Conservation (phyloP, 2,113 vertebrate species). For the Chroicocephalus ridibundus region DNA sequence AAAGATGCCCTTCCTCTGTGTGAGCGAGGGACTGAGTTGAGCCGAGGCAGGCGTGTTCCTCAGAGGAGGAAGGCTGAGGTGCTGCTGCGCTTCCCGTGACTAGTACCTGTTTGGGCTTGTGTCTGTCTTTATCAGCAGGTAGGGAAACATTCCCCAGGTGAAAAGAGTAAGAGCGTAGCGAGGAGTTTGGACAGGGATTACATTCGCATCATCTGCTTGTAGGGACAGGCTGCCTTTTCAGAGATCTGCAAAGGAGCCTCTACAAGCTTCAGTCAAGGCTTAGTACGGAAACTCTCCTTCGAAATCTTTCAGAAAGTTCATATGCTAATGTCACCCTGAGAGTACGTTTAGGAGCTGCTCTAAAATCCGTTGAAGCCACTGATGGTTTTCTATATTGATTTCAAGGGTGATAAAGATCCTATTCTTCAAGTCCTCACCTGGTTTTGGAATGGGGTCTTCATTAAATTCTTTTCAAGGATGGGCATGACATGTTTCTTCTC, state of each 20-base stretch:
- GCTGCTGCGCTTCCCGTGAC: accelerated
- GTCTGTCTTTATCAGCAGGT: neutral
- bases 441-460: neutral
- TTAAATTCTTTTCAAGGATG: neutral
- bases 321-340: neutral
- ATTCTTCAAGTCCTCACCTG: neutral
- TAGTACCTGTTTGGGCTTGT: neutral
- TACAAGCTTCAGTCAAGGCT: neutral
- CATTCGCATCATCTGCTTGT: accelerated
- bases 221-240: neutral
- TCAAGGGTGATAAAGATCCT: neutral
- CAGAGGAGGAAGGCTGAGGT: neutral
- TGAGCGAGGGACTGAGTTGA: neutral
- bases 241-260: neutral
- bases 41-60: neutral
- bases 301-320: neutral
- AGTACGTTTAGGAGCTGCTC: neutral
- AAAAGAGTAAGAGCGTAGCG: neutral
- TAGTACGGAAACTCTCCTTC: neutral
- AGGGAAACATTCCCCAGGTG: neutral
- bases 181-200: neutral
- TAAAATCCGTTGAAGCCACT: neutral
- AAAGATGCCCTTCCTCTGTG: neutral
- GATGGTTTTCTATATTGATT: neutral
- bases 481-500: neutral